A percentile compares a stretch with the other conserved stretches of the same genome.
phyloP scores from a whole-genome alignment of 2,113 vertebrate genomes.

The Todiramphus chloris region DNA sequence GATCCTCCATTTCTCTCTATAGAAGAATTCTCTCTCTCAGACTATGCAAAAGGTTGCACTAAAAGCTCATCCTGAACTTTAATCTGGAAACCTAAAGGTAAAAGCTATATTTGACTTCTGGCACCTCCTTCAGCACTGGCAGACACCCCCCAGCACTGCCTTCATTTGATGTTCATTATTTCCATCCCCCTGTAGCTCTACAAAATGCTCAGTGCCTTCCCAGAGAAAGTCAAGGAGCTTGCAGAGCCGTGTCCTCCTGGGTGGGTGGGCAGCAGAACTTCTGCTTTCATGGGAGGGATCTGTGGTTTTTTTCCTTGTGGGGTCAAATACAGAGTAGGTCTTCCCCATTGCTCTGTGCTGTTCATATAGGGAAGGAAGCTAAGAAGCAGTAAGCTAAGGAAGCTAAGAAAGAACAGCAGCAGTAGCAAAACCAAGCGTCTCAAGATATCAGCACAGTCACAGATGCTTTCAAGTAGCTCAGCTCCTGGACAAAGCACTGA shows the following conservation, averaged over 20 bases:
- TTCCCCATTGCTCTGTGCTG: neutral
- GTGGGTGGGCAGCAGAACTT: neutral
- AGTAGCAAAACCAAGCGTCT: neutral
- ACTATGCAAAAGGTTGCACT: neutral
- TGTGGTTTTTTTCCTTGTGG: neutral
- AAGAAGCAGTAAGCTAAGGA: neutral
- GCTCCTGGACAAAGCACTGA: neutral
- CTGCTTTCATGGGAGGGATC: neutral
- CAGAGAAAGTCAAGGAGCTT: neutral
- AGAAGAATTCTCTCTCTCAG: neutral
- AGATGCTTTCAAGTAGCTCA: neutral
- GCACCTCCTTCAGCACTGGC: neutral
- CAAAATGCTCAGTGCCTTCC: neutral
- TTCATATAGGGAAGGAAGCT: neutral
- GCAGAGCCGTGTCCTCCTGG: neutral
- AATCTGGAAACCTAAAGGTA: neutral
- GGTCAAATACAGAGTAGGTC: neutral
- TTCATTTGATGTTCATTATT: neutral
- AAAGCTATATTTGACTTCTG: neutral
- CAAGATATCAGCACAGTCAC: neutral
- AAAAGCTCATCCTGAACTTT: neutral
- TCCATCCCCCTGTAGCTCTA: neutral
- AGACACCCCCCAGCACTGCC: neutral
- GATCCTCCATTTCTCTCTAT: neutral
- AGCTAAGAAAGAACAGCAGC: neutral